These are phyloP conservation scores for Acanthosoma haemorrhoidale DNA, from an alignment of 2,888 invertebrate genomes.

Conservation along the genomic window DNA sequence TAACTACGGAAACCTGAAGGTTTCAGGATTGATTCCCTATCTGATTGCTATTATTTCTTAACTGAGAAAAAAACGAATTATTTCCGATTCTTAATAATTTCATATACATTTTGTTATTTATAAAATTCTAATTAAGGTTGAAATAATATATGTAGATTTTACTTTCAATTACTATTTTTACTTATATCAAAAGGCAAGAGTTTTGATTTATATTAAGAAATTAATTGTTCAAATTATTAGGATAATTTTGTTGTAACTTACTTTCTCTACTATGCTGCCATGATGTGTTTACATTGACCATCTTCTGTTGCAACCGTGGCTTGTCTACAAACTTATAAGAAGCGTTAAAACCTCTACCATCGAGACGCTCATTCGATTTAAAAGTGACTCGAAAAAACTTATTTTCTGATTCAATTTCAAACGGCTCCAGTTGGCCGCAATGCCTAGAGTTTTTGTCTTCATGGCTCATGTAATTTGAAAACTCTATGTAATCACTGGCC, in stretches of 20 bases:
- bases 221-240: too few species aligned
- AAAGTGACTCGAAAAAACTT: constrained; percentile 93
- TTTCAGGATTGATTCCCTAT: too few species aligned
- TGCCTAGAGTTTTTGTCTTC: constrained; percentile 65
- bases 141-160: too few species aligned
- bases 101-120: too few species aligned
- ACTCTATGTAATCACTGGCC: constrained; percentile 92
- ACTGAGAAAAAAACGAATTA: too few species aligned
- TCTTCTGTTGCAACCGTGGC: not conserved
- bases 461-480: constrained; percentile 76
- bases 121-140: too few species aligned
- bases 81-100: too few species aligned
- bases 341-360: constrained; percentile 90
- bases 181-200: too few species aligned
- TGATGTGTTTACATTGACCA: not conserved
- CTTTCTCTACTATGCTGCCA: not conserved
- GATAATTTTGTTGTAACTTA: not conserved
- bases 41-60: too few species aligned
- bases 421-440: constrained; percentile 78
- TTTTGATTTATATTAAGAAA: too few species aligned
- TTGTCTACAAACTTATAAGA: constrained; percentile 69
- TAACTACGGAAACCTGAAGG: too few species aligned
- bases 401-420: constrained; percentile 78
- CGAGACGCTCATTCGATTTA: constrained; percentile 85
- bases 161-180: too few species aligned